Percentiles rank a stretch among this genome's conserved stretches.
These are phyloP conservation scores for Stigmatopora argus DNA, from an alignment of 2,113 vertebrate genomes.

Conservation along the genomic window DNA sequence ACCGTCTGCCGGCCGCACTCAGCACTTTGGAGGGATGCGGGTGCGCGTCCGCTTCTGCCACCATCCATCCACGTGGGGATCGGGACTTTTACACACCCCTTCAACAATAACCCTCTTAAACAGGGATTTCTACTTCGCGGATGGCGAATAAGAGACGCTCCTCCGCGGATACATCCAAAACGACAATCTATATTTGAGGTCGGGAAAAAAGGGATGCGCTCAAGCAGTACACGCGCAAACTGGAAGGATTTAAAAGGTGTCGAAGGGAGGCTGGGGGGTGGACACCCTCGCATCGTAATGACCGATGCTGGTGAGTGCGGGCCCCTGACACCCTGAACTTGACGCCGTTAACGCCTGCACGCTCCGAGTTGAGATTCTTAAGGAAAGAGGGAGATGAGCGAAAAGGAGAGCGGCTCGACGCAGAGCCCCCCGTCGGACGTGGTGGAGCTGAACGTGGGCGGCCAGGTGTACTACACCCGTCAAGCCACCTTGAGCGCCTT, in stretches of 20 bases:
- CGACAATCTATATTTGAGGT: constrained; percentile 28
- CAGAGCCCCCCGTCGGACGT: constrained; percentile 85
- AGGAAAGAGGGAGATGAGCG: constrained; percentile 67
- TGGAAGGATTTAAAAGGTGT: constrained; percentile 31
- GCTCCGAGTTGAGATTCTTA: neutral
- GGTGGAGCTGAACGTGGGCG: constrained; percentile 94
- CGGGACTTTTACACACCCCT: constrained; percentile 19
- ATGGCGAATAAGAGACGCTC: constrained; percentile 8
- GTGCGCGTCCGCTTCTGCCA: constrained; percentile 34
- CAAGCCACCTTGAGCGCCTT: constrained; percentile 84
- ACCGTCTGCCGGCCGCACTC: constrained; percentile 64
- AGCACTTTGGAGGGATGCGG: constrained; percentile 51
- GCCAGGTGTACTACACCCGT: constrained; percentile 97
- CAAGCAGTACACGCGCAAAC: constrained; percentile 45
- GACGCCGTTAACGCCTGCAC: constrained; percentile 20
- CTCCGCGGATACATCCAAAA: constrained; percentile 43
- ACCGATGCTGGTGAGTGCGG: constrained; percentile 33
- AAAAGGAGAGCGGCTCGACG: constrained; percentile 80
- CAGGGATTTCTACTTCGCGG: constrained; percentile 7
- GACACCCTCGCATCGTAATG: constrained; percentile 41
- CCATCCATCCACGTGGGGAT: constrained; percentile 21
- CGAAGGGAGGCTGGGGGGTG: neutral
- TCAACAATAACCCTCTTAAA: constrained; percentile 12
- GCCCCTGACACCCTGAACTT: constrained; percentile 49
- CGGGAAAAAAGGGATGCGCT: constrained; percentile 29